phyloP scores from a whole-genome alignment of 1,140 invertebrate species.

The Oryctes rhinoceros region DNA sequence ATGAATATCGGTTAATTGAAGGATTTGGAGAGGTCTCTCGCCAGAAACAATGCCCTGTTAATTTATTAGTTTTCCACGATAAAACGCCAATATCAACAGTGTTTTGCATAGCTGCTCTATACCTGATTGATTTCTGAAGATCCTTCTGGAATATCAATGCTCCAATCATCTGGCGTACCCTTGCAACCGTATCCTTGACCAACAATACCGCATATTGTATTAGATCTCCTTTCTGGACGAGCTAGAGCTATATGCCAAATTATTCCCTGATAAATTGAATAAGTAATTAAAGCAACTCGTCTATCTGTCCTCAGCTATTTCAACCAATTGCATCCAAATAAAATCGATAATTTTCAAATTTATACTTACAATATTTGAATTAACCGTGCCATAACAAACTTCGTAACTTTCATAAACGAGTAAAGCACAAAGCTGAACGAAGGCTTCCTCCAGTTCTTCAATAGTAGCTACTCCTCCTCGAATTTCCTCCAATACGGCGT shows the following conservation, averaged over 20 bases:
- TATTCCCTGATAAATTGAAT: conserved; percentile 1
- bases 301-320: background rate
- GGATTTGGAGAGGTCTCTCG: conserved; percentile 63
- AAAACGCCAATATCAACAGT: background rate
- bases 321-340: background rate
- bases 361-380: conserved; percentile 1
- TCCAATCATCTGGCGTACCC: conserved; percentile 27
- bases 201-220: conserved; percentile 14
- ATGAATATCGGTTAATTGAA: conserved; percentile 85
- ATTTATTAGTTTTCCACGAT: background rate
- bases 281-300: too few relatives aligned
- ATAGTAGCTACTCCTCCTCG: background rate
- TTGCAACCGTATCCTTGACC: conserved; percentile 29
- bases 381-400: background rate
- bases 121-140: background rate
- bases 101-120: too few relatives aligned
- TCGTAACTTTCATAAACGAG: background rate
- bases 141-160: conserved; percentile 8
- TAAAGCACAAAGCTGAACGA: background rate
- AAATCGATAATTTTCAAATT: background rate
- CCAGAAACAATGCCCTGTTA: conserved; percentile 29
- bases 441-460: background rate
- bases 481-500: background rate
- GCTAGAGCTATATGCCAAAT: background rate
- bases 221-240: conserved; percentile 4